A percentile compares a stretch with the other conserved stretches of the same genome.
phyloP scores from a whole-genome alignment of 1,140 invertebrate species.

The Hyles euphorbiae region DNA sequence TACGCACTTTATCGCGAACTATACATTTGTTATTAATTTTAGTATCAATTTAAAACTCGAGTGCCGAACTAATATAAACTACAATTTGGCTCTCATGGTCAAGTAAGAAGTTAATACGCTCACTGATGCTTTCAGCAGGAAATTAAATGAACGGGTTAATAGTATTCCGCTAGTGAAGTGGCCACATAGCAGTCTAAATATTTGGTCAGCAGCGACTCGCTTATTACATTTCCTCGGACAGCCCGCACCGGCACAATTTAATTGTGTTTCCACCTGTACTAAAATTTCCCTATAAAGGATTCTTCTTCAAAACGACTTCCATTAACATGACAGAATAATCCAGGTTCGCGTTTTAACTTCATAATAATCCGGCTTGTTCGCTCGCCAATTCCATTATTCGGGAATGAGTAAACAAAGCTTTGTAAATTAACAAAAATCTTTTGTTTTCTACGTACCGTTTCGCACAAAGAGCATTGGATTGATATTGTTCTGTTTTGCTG shows the following conservation, averaged over 20 bases:
- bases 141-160: constrained; percentile 6
- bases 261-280: constrained; percentile 48
- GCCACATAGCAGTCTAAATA: constrained; percentile 46
- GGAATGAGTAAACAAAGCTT: constrained; percentile 18
- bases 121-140: not conserved
- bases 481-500: too few relatives aligned
- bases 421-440: constrained; percentile 16
- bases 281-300: constrained; percentile 41
- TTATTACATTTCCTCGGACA: constrained; percentile 67
- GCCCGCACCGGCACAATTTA: constrained; percentile 59
- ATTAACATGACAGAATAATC: constrained; percentile 15
- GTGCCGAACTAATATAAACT: too few relatives aligned
- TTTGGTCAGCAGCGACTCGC: constrained; percentile 57
- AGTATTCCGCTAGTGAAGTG: constrained; percentile 10
- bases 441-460: not conserved
- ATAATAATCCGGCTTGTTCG: constrained; percentile 11
- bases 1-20: too few relatives aligned
- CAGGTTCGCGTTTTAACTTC: constrained; percentile 10
- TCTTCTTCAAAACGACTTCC: constrained; percentile 27
- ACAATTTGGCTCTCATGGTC: too few relatives aligned
- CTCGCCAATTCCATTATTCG: constrained; percentile 20
- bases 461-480: too few relatives aligned
- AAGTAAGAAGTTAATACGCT: too few relatives aligned
- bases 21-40: too few relatives aligned
- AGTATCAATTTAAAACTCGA: too few relatives aligned